Base-by-base conservation (phyloP, 2,113 vertebrate genomes). In the Oryzias melastigma region DNA sequence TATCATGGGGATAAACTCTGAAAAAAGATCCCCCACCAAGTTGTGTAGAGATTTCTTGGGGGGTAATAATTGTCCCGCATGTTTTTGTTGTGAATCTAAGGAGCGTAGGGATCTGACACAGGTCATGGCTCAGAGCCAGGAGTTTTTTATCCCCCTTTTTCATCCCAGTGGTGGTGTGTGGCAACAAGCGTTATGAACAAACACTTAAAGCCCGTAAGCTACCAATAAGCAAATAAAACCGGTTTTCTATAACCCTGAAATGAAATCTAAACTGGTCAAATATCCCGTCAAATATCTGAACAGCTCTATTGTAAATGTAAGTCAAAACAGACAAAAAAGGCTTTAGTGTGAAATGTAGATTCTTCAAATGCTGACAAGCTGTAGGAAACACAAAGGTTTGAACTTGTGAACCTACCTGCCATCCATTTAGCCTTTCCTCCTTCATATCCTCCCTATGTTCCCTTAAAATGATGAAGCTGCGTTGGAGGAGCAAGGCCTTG, bases 381-480 rank as follows among this genome's bases (percentile, higher is more conserved):
- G 29, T 12, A 41, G 50, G 25, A 76, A 80, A 61, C 29, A 0
- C 44, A 65, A 53, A 75, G 19, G 48, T 27, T 67, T 88, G 81
- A 84, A 79, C 75, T 75, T 24, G 17, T 85, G 79, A 87, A 75
- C 75, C 69, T 16, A 4, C 17, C 22, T 24, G 50, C 62, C 20
- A 68, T 75, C 40, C 58, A 70, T 77, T 80, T 55, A 10, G 51
- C 45, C 53, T 69, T 61, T 75, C 78, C 83, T 75, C 83, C 79
- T 72, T 15, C 5, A 65, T 70, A 65, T 66, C 77, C 85, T 85
- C 83, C 77, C 73, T 63, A 42, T 48, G 65, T 67, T 80, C 64
- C 48, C 55, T 80, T 24, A 66, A 41, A 81, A 66, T 60, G 57
- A 78, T 56, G 80, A 75, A 60, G 67, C 18, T 72, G 62, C 52